phyloP scores from a whole-genome alignment of 2,113 vertebrate genomes.

The Glareola pratincola region DNA sequence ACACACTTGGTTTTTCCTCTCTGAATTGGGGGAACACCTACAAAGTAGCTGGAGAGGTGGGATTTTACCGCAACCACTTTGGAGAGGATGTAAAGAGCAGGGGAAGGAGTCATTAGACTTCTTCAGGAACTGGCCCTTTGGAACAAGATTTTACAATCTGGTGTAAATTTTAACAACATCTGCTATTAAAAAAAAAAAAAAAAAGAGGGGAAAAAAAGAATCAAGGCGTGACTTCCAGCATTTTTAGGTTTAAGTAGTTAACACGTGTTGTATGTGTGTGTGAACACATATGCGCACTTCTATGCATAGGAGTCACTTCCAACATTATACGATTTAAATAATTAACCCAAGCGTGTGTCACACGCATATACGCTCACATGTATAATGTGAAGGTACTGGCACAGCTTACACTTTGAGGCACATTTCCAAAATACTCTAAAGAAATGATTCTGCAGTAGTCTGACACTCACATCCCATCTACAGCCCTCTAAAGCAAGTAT shows the following conservation, averaged over 20 bases:
- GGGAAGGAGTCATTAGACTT: not conserved
- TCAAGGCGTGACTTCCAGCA: not conserved
- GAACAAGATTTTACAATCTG: slow-evolving; percentile 1
- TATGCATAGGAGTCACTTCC: not conserved
- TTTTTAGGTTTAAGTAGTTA: slow-evolving; percentile 31
- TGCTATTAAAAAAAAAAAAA: not conserved
- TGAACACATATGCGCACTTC: not conserved
- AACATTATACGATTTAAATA: not conserved
- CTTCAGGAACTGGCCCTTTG: not conserved
- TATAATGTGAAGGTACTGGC: not conserved
- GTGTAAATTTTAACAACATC: slow-evolving; percentile 8
- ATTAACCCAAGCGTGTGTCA: not conserved
- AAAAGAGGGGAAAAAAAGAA: not conserved
- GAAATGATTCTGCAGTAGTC: not conserved
- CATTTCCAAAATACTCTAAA: not conserved
- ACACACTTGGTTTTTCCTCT: not conserved
- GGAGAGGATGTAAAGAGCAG: not conserved
- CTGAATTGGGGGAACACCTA: not conserved
- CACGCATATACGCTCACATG: not conserved
- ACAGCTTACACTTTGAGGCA: not conserved
- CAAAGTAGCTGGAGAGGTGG: not conserved
- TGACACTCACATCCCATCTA: not conserved
- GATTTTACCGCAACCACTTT: not conserved
- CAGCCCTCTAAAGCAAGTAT: not conserved
- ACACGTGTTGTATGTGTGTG: not conserved